Percentiles rank a stretch among this genome's conserved stretches.
Conservation (phyloP, 2,888 invertebrate genomes). For the Encarsia formosa region DNA sequence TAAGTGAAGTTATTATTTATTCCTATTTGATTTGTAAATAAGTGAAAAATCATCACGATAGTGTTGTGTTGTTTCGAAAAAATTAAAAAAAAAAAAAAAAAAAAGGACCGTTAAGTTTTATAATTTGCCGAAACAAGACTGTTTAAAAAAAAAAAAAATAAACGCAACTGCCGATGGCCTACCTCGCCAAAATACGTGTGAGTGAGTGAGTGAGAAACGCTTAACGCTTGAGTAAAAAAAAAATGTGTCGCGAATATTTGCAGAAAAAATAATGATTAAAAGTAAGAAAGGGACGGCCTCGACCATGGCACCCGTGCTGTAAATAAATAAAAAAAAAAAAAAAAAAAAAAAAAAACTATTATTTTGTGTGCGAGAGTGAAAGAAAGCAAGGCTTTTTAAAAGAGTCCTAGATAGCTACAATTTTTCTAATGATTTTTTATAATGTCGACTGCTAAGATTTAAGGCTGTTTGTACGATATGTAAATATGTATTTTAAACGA, state of each 20-base stretch:
- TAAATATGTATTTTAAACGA: conserved; percentile 52
- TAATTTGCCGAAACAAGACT: conserved; percentile 1
- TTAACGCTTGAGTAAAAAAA: conserved; percentile 7
- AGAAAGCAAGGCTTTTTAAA: conserved; percentile 11
- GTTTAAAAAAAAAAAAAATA: not conserved
- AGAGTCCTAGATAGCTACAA: conserved; percentile 36
- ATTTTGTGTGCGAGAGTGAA: not conserved
- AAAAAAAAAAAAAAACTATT: not conserved
- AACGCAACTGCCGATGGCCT: conserved; percentile 32
- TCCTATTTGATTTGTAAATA: too few relatives aligned
- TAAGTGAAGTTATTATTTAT: not conserved
- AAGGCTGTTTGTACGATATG: conserved; percentile 48
- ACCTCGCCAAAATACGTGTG: conserved; percentile 39
- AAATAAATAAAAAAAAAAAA: conserved; percentile 10
- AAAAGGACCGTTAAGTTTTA: too few relatives aligned
- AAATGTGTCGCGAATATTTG: not conserved
- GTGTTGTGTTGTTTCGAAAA: not conserved
- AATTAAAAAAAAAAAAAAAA: too few relatives aligned
- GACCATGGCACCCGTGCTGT: conserved; percentile 23
- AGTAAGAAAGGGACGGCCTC: conserved; percentile 16
- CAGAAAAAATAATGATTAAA: not conserved
- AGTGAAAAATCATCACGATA: too few relatives aligned
- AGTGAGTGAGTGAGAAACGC: conserved; percentile 13
- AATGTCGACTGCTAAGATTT: conserved; percentile 41
- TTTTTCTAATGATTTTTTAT: conserved; percentile 51